Evolutionary conservation across 2,888 invertebrate species (phyloP), one percentile per base, ranked within the genome.

Genomic region (Hirtodrosophila alboralis): DNA sequence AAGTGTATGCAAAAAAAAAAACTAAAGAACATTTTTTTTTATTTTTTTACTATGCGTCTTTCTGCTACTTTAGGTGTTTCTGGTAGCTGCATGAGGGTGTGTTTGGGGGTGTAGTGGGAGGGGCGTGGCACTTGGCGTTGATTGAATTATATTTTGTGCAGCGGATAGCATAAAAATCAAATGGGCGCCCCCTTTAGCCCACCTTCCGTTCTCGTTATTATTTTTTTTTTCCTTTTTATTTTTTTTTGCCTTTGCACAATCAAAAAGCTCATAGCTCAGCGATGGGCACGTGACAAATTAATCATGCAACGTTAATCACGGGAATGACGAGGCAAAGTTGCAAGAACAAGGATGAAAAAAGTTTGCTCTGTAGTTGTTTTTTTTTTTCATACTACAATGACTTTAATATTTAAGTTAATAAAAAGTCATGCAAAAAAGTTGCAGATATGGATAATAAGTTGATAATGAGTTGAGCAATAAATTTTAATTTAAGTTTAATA

Each of bases 71-170:
- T 13, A 8, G 30, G 9, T 16, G 12, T 16, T 18, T n/a, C 16
- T 18, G 18, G 1, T 18, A 23, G 23, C 8, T 23, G 8, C 13
- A 8, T 33, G 26, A 18, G 37, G 34, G 40, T 16, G n/a, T 30
- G 47, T n/a, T n/a, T n/a, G 26, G 26, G 49, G 21, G n/a, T 10
- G 26, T 27, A 16, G 37, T 26, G 38, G 18, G 30, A 33, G 31
- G 49, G 84, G 85, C 84, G 84, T 75, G 83, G 79, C 83, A 73
- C 59, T 83, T 83, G 85, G 85, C 84, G 86, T 83, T 85, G 86
- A 83, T 83, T 83, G 81, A 78, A 78, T 78, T 78, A 78, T 78
- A 78, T 72, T 75, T 76, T 78, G 66, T 78, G 74, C 78, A 84
- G 77, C 73, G 77, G 49, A 84, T 69, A 72, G 80, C 80, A 78